A percentile compares a stretch with the other conserved stretches of the same genome.
Conservation (phyloP, 2,113 vertebrate genomes). For the Pseudolaguvia tuberculata region DNA sequence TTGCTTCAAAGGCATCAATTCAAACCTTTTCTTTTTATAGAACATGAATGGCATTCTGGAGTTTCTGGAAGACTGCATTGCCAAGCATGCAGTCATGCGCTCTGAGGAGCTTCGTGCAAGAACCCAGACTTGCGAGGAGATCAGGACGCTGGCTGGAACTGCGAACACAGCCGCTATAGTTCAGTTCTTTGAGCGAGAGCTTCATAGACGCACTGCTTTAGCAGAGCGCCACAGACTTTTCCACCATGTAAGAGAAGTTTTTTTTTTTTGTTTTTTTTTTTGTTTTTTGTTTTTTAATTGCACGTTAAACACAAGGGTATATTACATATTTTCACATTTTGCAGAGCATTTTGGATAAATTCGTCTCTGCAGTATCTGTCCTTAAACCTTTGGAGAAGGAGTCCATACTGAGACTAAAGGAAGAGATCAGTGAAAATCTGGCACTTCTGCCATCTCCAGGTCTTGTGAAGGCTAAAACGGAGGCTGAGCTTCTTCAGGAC, state of each 20-base stretch:
- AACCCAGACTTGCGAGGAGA: conserved; percentile 26
- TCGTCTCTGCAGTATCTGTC: not conserved
- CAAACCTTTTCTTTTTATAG: conserved; percentile 39
- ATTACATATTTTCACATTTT: not conserved
- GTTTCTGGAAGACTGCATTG: conserved; percentile 43
- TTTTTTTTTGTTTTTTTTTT: not conserved
- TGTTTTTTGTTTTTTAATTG: not conserved
- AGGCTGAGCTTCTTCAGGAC: conserved; percentile 50
- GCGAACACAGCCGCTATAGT: conserved; percentile 17
- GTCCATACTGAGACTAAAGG: conserved; percentile 35
- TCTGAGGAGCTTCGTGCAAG: conserved; percentile 35
- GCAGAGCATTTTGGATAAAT: conserved; percentile 43
- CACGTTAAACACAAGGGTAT: not conserved
- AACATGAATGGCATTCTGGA: conserved; percentile 51
- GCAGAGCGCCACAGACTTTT: not conserved
- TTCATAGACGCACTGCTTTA: conserved; percentile 6
- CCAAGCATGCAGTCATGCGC: conserved; percentile 7
- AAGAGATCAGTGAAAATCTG: conserved; percentile 51
- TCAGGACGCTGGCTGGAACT: conserved; percentile 11
- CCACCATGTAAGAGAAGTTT: conserved; percentile 1
- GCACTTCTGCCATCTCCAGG: conserved; percentile 53
- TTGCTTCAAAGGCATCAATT: not conserved
- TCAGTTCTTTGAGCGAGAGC: conserved; percentile 42
- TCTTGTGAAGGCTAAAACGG: conserved; percentile 33
- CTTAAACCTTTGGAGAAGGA: not conserved